These are phyloP conservation scores for Pteromalus puparum DNA, from an alignment of 1,140 invertebrate species.

Conservation along the genomic window DNA sequence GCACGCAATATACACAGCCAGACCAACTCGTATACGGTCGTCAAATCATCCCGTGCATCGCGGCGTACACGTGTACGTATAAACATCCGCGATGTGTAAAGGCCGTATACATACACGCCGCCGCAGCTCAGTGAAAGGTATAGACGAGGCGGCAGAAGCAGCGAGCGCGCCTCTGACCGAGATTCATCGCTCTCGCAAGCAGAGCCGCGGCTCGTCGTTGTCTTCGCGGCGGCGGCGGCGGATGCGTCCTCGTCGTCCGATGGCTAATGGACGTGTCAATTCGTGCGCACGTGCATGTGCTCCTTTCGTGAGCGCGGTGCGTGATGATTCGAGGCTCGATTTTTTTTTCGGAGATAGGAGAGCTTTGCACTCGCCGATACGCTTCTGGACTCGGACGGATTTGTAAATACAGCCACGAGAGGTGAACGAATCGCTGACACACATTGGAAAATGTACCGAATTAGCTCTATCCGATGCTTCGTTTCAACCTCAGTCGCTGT, in stretches of 20 bases:
- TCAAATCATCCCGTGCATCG: not conserved
- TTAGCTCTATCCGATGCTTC: not conserved
- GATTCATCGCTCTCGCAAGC: conserved; percentile 19
- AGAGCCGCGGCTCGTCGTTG: not conserved
- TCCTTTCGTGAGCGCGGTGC: not conserved
- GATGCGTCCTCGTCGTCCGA: not conserved
- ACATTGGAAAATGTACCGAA: not conserved
- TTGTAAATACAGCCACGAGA: too few species aligned
- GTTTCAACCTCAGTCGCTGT: not conserved
- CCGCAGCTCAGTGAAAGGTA: conserved; percentile 40
- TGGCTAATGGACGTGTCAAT: conserved; percentile 15
- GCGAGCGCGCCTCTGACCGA: conserved; percentile 30
- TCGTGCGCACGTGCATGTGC: not conserved
- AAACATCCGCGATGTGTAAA: not conserved
- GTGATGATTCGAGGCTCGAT: not conserved
- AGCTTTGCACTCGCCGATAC: too few species aligned
- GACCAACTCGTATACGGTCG: not conserved
- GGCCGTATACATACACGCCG: not conserved
- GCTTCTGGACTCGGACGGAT: too few species aligned
- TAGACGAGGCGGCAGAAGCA: not conserved
- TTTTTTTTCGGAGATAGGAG: not conserved
- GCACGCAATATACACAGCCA: conserved; percentile 11
- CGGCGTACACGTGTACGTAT: not conserved
- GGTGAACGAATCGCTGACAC: too few species aligned
- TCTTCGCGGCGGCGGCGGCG: not conserved